Conservation (phyloP, 2,113 vertebrate genomes). For the Trochalopteron elliotii region DNA sequence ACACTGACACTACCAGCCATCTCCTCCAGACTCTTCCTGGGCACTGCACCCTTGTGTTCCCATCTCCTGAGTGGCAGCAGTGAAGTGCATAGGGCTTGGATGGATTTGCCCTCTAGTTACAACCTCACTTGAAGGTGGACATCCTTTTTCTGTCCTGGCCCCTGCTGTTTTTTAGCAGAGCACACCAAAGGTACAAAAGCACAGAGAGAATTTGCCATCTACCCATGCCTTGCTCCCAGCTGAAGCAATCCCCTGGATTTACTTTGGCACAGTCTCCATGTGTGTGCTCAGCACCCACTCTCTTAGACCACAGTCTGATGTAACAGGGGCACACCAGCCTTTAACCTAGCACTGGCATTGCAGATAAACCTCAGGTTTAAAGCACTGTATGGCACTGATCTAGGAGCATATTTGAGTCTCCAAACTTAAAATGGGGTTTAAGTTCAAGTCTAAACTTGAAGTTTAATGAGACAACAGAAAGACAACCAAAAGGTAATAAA, state of each 20-base stretch:
- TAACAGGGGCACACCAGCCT: not conserved
- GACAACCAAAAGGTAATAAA: not conserved
- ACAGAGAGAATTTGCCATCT: not conserved
- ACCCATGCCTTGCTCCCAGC: not conserved
- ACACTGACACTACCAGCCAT: not conserved
- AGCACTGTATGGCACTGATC: constrained; percentile 10
- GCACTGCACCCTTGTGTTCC: not conserved
- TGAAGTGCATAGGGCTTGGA: not conserved
- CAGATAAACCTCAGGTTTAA: constrained; percentile 5
- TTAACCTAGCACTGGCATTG: not conserved
- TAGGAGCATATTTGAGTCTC: not conserved
- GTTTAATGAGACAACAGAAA: accelerated
- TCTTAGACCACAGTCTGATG: not conserved
- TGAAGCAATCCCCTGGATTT: constrained; percentile 1
- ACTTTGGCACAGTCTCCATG: not conserved
- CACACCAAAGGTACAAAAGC: not conserved
- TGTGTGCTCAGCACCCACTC: not conserved
- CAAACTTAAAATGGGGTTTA: not conserved
- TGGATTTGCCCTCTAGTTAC: not conserved
- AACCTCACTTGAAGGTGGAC: not conserved
- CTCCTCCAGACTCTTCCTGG: not conserved
- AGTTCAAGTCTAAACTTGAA: not conserved
- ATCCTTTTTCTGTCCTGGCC: not conserved
- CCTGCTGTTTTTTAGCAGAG: not conserved
- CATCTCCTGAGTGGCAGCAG: not conserved